Conservation (phyloP, 1,140 invertebrate species). For the Meloidogyne hapla region DNA sequence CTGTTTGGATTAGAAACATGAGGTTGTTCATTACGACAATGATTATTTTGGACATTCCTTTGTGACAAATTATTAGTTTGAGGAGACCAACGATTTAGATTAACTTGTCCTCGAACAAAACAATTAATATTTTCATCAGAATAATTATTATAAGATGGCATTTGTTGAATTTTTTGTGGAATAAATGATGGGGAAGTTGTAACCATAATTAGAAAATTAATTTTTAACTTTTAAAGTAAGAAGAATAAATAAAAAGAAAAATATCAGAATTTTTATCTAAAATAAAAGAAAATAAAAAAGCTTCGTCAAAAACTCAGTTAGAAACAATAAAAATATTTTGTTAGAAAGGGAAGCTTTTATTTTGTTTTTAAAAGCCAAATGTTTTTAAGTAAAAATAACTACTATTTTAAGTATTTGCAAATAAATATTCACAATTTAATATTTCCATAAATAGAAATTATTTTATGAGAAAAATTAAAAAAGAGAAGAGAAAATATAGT, state of each 20-base stretch:
- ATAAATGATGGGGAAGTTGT: not conserved
- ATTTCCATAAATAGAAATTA: not conserved
- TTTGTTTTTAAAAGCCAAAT: too few species aligned
- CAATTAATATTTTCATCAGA: constrained; percentile 6
- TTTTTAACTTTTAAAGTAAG: too few species aligned
- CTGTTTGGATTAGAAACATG: not conserved
- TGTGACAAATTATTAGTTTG: too few species aligned
- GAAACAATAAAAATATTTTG: too few species aligned
- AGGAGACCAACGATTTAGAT: not conserved
- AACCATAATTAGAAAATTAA: not conserved
- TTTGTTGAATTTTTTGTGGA: not conserved
- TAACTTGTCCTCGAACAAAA: not conserved
- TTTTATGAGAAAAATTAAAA: not conserved
- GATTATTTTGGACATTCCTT: too few species aligned
- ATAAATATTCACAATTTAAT: not conserved
- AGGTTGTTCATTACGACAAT: too few species aligned
- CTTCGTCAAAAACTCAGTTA: too few species aligned
- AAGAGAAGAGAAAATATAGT: not conserved
- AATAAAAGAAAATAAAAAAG: too few species aligned
- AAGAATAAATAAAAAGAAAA: too few species aligned
- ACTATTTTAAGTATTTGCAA: not conserved
- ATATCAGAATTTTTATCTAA: too few species aligned
- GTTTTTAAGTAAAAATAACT: not conserved
- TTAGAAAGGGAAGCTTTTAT: too few species aligned
- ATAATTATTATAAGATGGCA: not conserved